Evolutionary conservation across 2,888 invertebrate species (phyloP).

Genomic region (Heterodera filipjevi): DNA sequence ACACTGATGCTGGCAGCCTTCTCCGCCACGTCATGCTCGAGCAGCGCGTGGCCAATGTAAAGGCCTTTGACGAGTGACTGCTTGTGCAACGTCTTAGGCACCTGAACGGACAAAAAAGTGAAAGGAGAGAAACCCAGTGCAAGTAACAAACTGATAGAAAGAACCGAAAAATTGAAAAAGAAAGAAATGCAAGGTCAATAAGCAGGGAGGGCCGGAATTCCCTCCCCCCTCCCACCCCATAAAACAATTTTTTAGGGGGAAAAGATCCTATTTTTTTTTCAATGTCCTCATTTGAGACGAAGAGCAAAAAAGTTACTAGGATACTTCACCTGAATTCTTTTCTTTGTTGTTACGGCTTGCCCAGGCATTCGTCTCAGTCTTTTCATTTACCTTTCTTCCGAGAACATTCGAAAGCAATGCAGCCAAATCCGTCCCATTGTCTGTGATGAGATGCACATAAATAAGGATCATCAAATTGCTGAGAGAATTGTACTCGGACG

Average conservation of each 20-base stretch:
- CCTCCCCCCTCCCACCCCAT: too few relatives aligned
- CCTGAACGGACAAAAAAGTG: slow-evolving; percentile 14
- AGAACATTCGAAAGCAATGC: slow-evolving; percentile 31
- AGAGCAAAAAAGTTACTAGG: too few relatives aligned
- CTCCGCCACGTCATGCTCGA: slow-evolving; percentile 35
- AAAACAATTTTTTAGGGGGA: too few relatives aligned
- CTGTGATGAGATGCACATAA: slow-evolving; percentile 45
- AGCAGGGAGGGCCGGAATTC: too few relatives aligned
- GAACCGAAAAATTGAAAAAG: not conserved
- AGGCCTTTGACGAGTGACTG: slow-evolving; percentile 30
- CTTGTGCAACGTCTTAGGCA: slow-evolving; percentile 36
- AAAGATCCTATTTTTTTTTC: too few relatives aligned
- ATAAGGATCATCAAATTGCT: slow-evolving; percentile 44
- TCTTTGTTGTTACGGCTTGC: too few relatives aligned
- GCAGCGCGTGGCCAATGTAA: slow-evolving; percentile 30
- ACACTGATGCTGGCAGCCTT: slow-evolving; percentile 37
- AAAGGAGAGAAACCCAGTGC: not conserved
- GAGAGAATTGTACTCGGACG: slow-evolving; percentile 32
- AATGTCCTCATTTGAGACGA: too few relatives aligned
- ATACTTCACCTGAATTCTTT: too few relatives aligned
- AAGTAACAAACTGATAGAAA: not conserved
- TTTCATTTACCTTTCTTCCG: slow-evolving; percentile 18
- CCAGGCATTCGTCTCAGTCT: too few relatives aligned
- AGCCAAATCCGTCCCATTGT: slow-evolving; percentile 39
- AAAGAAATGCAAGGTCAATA: not conserved